These are phyloP conservation scores for Acrobasis consociella DNA, from an alignment of 2,888 invertebrate genomes.

Conservation along the genomic window DNA sequence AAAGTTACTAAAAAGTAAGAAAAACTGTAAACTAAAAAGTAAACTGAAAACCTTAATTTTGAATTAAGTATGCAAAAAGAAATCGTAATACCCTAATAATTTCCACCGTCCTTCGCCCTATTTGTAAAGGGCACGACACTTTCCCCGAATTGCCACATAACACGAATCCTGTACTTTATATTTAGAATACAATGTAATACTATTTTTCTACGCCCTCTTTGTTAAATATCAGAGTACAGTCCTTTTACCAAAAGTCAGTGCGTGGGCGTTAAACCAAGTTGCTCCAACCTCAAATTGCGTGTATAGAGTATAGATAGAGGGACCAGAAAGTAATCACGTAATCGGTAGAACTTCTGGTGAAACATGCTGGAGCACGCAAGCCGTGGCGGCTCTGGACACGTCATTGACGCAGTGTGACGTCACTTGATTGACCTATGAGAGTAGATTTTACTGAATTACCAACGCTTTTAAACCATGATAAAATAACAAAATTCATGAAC, in stretches of 20 bases:
- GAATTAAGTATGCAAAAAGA: background rate
- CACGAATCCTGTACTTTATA: constrained; percentile 6
- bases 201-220: constrained; percentile 7
- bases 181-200: background rate
- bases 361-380: constrained; percentile 38
- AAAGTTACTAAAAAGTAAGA: too few species aligned
- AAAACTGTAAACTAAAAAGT: too few species aligned
- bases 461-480: too few species aligned
- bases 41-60: too few species aligned
- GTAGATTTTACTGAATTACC: background rate
- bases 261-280: constrained; percentile 6
- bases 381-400: constrained; percentile 35
- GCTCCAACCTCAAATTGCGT: constrained; percentile 8
- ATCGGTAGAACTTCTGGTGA: constrained; percentile 25
- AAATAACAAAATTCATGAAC: background rate
- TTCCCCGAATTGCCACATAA: background rate
- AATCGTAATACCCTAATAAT: background rate
- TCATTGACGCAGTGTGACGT: constrained; percentile 52
- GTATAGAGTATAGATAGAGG: too few species aligned
- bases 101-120: background rate
- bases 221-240: constrained; percentile 12
- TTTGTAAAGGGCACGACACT: background rate
- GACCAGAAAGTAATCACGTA: background rate
- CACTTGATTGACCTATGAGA: constrained; percentile 36
- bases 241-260: constrained; percentile 11